Base-by-base conservation (phyloP, 2,888 invertebrate genomes). In the Mycalesis mineus region DNA sequence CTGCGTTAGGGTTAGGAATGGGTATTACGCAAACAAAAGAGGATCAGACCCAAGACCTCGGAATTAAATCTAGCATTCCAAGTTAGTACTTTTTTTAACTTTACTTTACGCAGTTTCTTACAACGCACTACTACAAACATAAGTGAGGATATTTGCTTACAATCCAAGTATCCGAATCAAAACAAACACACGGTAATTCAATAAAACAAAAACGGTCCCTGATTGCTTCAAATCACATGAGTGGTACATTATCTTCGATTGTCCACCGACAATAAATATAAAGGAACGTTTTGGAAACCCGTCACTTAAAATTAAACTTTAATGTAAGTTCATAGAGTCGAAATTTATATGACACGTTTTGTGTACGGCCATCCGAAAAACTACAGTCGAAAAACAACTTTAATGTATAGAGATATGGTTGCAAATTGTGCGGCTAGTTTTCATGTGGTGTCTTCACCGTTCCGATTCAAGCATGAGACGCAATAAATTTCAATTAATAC, bases 401-500 rank as follows among this genome's bases (percentile, higher is more conserved):
- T 79, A 68, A 51, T 1, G 0, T 1, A 1, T 22, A 8, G 7
- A 0, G 2, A 55, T 76, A 81, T 65, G 72, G 69, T 72, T 68
- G 58, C 72, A 61, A 68, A 57, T 83, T 41, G 57, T 65, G 57
- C 67, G 62, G 36, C 36, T 11, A 13, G 28, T 39, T 29, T 60
- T 64, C 64, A 64, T 59, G 69, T 73, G 75, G 77, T 71, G 75
- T 72, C 76, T 74, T 71, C 78, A 80, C 73, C 72, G 74, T 77
- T 74, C 74, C 72, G 76, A 77, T 75, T 74, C 65, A 69, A 72
- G 73, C 73, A 75, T 73, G 78, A 82, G 75, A 77, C 76, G 79
- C 73, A 85, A 88, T 89, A 88, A 84, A 88, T 89, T 88, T 88
- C 85, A 88, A 89, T 89, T 85, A 88, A 78, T 78, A 72, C 70